Conservation (phyloP, 2,888 invertebrate genomes). For the Synergus japonicus region DNA sequence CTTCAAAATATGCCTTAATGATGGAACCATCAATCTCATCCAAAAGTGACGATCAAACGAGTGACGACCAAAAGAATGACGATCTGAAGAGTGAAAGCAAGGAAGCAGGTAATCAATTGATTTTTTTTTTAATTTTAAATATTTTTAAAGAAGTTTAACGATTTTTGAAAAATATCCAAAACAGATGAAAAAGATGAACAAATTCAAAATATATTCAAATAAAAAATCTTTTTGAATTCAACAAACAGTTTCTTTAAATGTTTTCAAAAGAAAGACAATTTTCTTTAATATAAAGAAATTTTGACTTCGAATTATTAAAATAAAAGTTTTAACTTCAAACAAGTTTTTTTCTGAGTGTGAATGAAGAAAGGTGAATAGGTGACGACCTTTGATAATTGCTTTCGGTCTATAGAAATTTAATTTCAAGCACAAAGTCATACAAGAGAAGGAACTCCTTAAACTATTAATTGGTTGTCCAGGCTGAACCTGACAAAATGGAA, state of each 20-base stretch:
- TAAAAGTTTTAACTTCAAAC: no score
- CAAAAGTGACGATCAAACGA: background rate
- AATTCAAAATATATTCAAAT: background rate
- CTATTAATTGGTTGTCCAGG: slow-evolving; percentile 21
- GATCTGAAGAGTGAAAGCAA: background rate
- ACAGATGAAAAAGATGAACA: no score
- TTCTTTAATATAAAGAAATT: no score
- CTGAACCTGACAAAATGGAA: slow-evolving; percentile 4
- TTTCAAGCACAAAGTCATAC: background rate
- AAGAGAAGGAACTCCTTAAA: slow-evolving; percentile 4
- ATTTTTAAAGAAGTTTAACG: background rate
- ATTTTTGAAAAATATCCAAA: background rate
- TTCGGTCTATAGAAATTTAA: background rate
- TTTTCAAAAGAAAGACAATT: no score
- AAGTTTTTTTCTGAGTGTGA: no score
- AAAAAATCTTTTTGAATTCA: no score
- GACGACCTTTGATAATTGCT: no score
- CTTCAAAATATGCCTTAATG: background rate
- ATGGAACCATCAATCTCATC: background rate
- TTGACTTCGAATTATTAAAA: no score
- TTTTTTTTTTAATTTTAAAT: background rate
- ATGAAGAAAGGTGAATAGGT: no score
- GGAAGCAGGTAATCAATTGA: background rate
- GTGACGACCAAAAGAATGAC: background rate
- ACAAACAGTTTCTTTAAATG: no score